These are phyloP conservation scores for Flexamia atlantica DNA, from an alignment of 2,888 invertebrate species.

Conservation along the genomic window DNA sequence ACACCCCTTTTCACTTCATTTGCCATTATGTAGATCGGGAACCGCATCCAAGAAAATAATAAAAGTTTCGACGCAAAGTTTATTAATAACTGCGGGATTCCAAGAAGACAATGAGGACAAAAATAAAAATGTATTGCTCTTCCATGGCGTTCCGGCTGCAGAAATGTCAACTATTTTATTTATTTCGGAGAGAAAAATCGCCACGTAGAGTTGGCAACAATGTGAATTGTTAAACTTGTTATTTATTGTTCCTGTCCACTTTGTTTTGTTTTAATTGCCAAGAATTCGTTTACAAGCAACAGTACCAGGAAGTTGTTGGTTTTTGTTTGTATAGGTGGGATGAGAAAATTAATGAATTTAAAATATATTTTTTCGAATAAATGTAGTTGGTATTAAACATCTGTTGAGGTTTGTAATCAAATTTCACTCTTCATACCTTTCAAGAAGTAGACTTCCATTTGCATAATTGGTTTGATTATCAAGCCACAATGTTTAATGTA, in stretches of 20 bases:
- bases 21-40: background rate
- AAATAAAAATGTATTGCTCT: conserved; percentile 42
- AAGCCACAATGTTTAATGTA: too few species aligned
- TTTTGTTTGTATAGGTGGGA: background rate
- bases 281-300: conserved; percentile 9
- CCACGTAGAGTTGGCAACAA: conserved; percentile 45
- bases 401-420: too few species aligned
- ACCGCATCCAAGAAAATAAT: conserved; percentile 12
- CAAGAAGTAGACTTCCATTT: too few species aligned
- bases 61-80: conserved; percentile 42
- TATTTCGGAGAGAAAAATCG: conserved; percentile 47
- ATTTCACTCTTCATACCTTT: too few species aligned
- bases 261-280: conserved; percentile 50
- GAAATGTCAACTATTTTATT: conserved; percentile 57
- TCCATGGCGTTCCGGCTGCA: conserved; percentile 32
- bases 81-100: conserved; percentile 52
- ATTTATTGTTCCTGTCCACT: conserved; percentile 57
- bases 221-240: conserved; percentile 50
- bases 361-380: too few species aligned
- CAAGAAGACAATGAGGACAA: conserved; percentile 29
- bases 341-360: background rate
- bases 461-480: too few species aligned
- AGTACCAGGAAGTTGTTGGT: background rate
- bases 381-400: too few species aligned
- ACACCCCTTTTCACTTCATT: conserved; percentile 17